Evolutionary conservation across 53 echinoderm and acorn worm genomes (phyloP), one percentile per base, ranked within the genome.

Genomic region (Holothuria scabra): DNA sequence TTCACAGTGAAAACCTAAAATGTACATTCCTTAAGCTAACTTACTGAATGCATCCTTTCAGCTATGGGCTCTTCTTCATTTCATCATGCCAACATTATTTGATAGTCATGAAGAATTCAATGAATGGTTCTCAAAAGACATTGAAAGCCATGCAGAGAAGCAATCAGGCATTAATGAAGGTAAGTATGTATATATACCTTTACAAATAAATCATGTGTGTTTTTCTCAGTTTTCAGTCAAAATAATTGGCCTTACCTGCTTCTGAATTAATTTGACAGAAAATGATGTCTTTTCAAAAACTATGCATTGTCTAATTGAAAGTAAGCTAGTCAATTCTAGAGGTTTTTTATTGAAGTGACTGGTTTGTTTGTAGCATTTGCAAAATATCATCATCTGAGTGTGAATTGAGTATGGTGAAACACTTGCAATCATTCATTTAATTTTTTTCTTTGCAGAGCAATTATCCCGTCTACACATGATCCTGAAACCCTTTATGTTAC

Each of bases 121-220:
- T 61, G 97, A 97, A 56, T 94, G 94, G 97, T 97, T 97, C 80
- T 97, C 97, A 11, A 97, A 97, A 79, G 97, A 97, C 75, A 94
- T 97, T 76, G 97, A 97, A 84, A 97, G 92, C 59, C 89, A 92
- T 86, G 90, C n/a, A 60, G 92, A 89, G 66, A 92, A 94, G 65
- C 97, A 97, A 74, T 94, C 97, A 58, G 92, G 97, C 14, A 82
- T 97, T 28, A 93, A 94, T 87, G 93, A 93, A 91, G 97, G 96
- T 92, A 87, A 59, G 89, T 80, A 29, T 18, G 89, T 80, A 29
- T 18, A 35, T 46, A 48, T 23, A 12, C 24, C 74, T 30, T 76
- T 9, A 7, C 34, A 33, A 46, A 18, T 52, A 52, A 16, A 16
- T 3, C 12, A 8, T 12, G 12, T 48, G 12, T 48, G 35, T 35